Evolutionary conservation across 2,797 vertebrate genomes (phyloP), one percentile per base, ranked within the genome.

Genomic region (Gymnodraco acuticeps): DNA sequence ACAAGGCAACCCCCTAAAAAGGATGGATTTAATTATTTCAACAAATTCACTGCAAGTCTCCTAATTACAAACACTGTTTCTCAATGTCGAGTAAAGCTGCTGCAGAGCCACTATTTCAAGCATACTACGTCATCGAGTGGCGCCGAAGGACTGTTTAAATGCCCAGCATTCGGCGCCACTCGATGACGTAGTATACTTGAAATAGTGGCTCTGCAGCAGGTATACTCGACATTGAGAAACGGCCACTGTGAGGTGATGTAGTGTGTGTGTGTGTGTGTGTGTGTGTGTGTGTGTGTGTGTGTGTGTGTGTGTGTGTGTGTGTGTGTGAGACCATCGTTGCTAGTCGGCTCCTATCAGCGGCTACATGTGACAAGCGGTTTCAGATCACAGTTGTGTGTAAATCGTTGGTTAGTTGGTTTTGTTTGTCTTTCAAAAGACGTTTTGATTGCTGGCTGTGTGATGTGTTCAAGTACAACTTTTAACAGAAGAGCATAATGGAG

Each of bases 401-500:
- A 33, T 33, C 33, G 33, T 33, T 8, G 33, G 33, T 33, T 33
- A 6, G 33, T 33, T 33, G 5, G 33, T 20, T 9, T 10, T 33
- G 33, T 20, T 9, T 10, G 46, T 51, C 3, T 69, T 41, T 61
- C 14, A 0, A 15, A 9, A 42, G 5, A 14, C 38, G 19, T 31
- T 62, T 5, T 5, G 33, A 33, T 33, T 7, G 33, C 6, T 33
- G 33, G 6, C 33, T 33, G 17, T 51, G 33, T 59, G 52, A 1
- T 46, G 52, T 31, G 20, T 70, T 62, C 4, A 68, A 58, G 19
- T 27, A 7, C 52, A 46, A 13, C 42, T 23, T 73, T 33, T 2
- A 53, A 46, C 45, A 48, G 8, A 69, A 23, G 56, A 65, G 19
- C 13, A 3, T 2, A 46, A 64, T 13, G 43, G 66, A 75, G 27